Evolutionary conservation across 30 jellyfish, hydroid and myxozoan genomes (phyloP), one percentile per base, ranked within the genome.

Genomic region (Hydra vulgaris): DNA sequence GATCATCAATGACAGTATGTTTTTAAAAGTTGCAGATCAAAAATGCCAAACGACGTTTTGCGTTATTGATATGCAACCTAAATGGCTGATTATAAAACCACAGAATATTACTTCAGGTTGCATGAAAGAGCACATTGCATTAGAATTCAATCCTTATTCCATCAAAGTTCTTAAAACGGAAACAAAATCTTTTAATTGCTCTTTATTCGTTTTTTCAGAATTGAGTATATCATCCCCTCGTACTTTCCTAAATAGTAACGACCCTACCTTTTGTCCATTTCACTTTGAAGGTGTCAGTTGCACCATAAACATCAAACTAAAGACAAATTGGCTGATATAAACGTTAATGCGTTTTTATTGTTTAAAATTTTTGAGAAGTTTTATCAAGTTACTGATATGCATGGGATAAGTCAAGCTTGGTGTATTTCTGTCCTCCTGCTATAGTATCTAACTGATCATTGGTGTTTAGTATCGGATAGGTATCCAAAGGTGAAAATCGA

Each of bases 61-160:
- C 18, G 68, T 23, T n/a, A 24, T 80, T 17, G 89, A 84, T 27
- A 80, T 74, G 76, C 83, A 72, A 20, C 95, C 95, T 18, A 27
- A 18, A 12, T 77, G 61, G 55, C 53, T 56, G 23, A 53, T 82
- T 18, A 79, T 22, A 61, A 66, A 80, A 18, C 94, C 95, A 23
- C 73, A 77, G 68, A 40, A 85, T 20, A 72, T 68, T 7, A 84
- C 92, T 25, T 79, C 87, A 52, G 53, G 53, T 79, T 22, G 85
- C 92, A 79, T 74, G 54, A 85, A 85, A 16, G 88, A 25, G 76
- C 95, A 85, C 82, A 80, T 85, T 19, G 61, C 73, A 27, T 72
- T 85, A 25, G 80, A 77, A 54, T 74, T 55, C 25, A 85, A 83
- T 27, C 82, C 53, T 21, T 71, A 73, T 20, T 81, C 70, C 19